A percentile compares a stretch with the other conserved stretches of the same genome.
phyloP scores from a whole-genome alignment of 2,797 vertebrate species.

The Tadarida brasiliensis region DNA sequence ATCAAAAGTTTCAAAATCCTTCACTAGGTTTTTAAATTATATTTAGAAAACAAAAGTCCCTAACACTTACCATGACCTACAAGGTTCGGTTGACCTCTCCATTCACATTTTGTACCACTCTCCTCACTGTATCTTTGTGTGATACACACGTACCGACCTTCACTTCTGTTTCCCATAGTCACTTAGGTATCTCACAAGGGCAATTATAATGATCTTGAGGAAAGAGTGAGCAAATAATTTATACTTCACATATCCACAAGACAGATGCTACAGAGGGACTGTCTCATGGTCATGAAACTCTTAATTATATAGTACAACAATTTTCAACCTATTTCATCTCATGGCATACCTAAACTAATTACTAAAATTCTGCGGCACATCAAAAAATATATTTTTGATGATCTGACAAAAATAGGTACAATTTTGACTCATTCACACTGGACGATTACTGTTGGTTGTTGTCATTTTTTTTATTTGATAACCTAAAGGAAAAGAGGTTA shows the following conservation, averaged over 20 bases:
- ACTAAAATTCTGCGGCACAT: neutral
- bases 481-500: neutral
- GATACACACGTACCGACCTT: neutral
- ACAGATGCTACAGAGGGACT: neutral
- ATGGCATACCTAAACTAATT: neutral
- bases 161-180: neutral
- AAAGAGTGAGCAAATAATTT: constrained; percentile 24
- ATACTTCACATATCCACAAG: neutral
- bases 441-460: neutral
- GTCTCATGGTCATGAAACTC: neutral
- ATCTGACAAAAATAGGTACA: neutral
- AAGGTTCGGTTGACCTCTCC: neutral
- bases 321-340: neutral
- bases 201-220: constrained; percentile 5
- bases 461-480: neutral
- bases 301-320: neutral
- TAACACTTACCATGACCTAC: neutral
- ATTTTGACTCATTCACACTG: neutral
- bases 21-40: neutral
- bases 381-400: neutral
- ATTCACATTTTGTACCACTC: neutral
- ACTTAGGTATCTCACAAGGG: neutral
- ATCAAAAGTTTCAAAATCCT: neutral
- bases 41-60: neutral
- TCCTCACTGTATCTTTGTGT: neutral